Evolutionary conservation across 1,140 invertebrate species (phyloP), one percentile per base, ranked within the genome.

Genomic region (Heliconius himera): DNA sequence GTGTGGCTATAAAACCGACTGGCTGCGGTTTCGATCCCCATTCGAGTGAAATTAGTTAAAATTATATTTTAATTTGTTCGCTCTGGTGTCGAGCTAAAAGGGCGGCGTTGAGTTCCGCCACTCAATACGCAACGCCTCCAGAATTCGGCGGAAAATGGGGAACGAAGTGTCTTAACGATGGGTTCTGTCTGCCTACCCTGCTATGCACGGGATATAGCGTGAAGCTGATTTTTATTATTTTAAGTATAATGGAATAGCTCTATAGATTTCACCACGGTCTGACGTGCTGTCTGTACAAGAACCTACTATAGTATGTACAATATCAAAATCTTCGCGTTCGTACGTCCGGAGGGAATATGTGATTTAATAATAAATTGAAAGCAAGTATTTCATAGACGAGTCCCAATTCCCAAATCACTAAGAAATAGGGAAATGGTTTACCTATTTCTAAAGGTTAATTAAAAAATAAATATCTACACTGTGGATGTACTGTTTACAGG

Each of bases 311-410:
- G 22, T 66, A 66, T 66, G 3, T 29, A 66, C 60, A 66, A 26
- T 66, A 66, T 16, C 8, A 66, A 13, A 29, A 66, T 29, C 22
- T 66, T 16, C 13, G 22, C 26, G 22, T 29, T 29, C 11, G 0
- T 66, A 66, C n/a, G 20, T 77, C 76, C 54, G 51, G 49, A 13
- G 76, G 70, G 76, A 77, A 73, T 77, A 72, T 33, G 46, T 16
- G 70, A 70, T 29, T 29, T 41, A 54, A 49, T 70, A 72, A 77
- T 77, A 77, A 72, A 70, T 77, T 33, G 29, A 26, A n/a, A 20
- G 70, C 18, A 77, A 77, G 26, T 54, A 73, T 77, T 77, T 72
- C 76, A 77, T 77, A 77, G 49, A n/a, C 18, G 18, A 36, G 49
- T 73, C 76, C 70, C 76, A 77, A 72, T 18, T 71, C 72, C n/a